Base-by-base conservation (phyloP, 2,113 vertebrate species). In the Falcunculus frontatus region DNA sequence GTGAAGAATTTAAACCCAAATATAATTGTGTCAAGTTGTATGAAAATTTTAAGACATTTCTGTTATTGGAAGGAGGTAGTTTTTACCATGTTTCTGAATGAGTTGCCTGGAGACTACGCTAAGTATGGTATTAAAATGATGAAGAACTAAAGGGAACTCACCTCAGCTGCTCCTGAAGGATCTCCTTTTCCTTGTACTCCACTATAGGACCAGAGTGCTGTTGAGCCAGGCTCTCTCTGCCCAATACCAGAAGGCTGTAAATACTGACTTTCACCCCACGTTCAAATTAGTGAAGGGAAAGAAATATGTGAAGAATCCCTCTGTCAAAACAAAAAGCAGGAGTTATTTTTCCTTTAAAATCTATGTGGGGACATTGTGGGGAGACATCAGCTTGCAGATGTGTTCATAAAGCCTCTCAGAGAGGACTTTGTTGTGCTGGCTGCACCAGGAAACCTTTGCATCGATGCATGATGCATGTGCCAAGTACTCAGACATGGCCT, bases 381-480 rank as follows among this genome's bases (percentile, higher is more conserved):
- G 63, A 65, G 35, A 46, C 30, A 59, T 15, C 32, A 50, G 29
- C 26, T 85, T 56, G 26, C 32, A 69, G 72, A 19, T 0, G 1
- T 11, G 7, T 72, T 50, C 15, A 32, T 41, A 44, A 42, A 89
- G 25, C 46, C 26, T 74, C 47, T 77, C 18, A 7, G 69, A 32
- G 75, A 73, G 67, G 46, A 6, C 67, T 89, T 46, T 9, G 25
- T 46, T 47, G 90, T 26, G 30, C 15, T 39, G 63, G 60, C 64
- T 55, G 47, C 62, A 4, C 20, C 68, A 44, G 39, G 84, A 76
- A 29, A 18, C 32, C 44, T 33, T 79, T 57, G 57, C 75, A 9
- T 7, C 5, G 22, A 6, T 64, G 52, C 16, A 4, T 0, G 13
- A 4, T 46, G 57, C 35, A 7, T 5, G 5, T 73, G 53, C 56